Evolutionary conservation across 2,113 vertebrate species (phyloP).

Genomic region (Helogale parvula): DNA sequence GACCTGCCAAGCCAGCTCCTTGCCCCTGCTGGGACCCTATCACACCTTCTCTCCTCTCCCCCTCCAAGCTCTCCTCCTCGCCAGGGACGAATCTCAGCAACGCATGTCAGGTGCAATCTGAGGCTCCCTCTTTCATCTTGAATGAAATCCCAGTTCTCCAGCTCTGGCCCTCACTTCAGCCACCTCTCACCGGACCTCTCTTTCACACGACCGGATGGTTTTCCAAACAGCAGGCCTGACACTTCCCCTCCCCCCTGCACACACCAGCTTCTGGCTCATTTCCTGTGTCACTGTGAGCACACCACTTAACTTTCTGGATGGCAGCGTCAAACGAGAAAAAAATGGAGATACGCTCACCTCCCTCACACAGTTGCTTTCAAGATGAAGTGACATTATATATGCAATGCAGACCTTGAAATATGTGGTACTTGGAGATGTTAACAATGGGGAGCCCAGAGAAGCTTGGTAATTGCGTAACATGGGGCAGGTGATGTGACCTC

Average conservation of each 20-base stretch:
- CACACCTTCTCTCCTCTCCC: neutral
- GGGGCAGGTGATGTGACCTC: too few species aligned
- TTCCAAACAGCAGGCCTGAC: neutral
- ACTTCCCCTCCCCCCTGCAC: neutral
- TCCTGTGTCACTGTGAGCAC: neutral
- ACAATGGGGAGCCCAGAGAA: neutral
- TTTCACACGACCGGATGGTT: accelerated
- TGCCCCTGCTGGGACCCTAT: neutral
- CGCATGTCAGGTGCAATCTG: accelerated
- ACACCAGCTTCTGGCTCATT: accelerated
- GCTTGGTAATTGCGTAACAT: neutral
- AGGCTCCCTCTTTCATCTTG: neutral
- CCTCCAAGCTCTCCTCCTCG: neutral
- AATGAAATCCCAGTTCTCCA: too few species aligned
- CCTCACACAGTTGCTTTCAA: neutral
- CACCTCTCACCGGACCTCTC: neutral
- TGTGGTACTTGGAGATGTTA: too few species aligned
- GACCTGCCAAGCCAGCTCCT: neutral
- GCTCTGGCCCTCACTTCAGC: neutral
- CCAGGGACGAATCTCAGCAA: too few species aligned
- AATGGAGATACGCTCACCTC: neutral
- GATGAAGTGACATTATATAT: neutral
- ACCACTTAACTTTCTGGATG: neutral
- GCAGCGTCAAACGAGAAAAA: neutral
- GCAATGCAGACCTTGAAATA: neutral